Percentiles rank a stretch among this genome's conserved stretches.
Evolutionary conservation across 2,888 invertebrate species (phyloP).

Genomic region (Cynaeus angustus): DNA sequence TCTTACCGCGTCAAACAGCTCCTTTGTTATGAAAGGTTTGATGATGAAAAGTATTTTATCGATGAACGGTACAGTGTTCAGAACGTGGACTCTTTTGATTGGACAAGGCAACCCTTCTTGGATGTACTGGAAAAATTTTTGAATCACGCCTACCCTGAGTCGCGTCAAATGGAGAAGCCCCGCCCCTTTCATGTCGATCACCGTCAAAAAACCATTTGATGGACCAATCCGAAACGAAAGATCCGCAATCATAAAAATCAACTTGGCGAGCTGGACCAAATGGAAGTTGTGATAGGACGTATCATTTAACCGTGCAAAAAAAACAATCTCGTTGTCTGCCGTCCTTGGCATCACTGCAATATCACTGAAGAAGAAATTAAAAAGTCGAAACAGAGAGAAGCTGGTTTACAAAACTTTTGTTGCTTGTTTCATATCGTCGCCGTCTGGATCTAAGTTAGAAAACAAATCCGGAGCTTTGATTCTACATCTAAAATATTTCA

Average conservation of each 20-base stretch:
- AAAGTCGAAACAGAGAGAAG: background rate
- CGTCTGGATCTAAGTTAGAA: background rate
- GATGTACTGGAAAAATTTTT: constrained; percentile 61
- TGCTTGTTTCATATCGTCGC: constrained; percentile 1
- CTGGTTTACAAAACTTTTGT: background rate
- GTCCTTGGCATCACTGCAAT: constrained; percentile 58
- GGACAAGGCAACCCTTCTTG: constrained; percentile 69
- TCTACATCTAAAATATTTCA: background rate
- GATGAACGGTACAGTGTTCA: constrained; percentile 69
- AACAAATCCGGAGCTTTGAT: background rate
- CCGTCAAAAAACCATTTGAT: constrained; percentile 58
- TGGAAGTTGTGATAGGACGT: constrained; percentile 58
- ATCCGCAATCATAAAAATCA: constrained; percentile 61
- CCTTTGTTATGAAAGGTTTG: constrained; percentile 65
- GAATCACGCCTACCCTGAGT: constrained; percentile 58
- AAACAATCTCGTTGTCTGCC: constrained; percentile 58
- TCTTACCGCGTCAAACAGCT: constrained; percentile 60
- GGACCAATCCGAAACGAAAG: constrained; percentile 58
- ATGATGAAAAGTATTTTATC: constrained; percentile 67
- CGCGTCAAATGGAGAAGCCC: constrained; percentile 63
- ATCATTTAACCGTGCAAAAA: constrained; percentile 60
- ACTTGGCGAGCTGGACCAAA: constrained; percentile 57
- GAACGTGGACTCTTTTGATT: constrained; percentile 69
- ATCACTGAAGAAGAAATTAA: constrained; percentile 54
- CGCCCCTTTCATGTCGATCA: constrained; percentile 63